These are phyloP conservation scores for Dasypolia templi DNA, from an alignment of 2,888 invertebrate genomes.

Conservation along the genomic window DNA sequence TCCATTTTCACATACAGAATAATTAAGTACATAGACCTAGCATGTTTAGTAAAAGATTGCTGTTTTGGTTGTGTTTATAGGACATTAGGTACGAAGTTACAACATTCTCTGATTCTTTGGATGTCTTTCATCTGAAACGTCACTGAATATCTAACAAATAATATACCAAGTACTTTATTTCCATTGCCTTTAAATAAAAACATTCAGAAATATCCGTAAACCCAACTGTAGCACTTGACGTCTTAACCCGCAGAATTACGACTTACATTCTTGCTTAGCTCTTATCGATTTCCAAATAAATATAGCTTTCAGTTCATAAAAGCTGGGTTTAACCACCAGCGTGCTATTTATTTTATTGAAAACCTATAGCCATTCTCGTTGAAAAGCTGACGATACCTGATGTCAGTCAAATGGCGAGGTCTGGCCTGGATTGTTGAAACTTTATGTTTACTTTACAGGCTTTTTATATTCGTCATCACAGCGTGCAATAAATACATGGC, in stretches of 20 bases:
- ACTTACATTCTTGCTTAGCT: conserved; percentile 16
- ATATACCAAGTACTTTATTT: not conserved
- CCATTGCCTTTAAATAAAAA: conserved; percentile 1
- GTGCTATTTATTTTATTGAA: conserved; percentile 61
- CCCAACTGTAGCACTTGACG: not conserved
- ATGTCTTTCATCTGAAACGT: not conserved
- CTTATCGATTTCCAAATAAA: conserved; percentile 51
- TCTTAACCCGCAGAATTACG: conserved; percentile 25
- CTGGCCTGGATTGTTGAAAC: conserved; percentile 30
- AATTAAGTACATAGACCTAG: not conserved
- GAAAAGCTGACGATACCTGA: conserved; percentile 54
- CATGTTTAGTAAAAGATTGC: not conserved
- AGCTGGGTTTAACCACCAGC: conserved; percentile 42
- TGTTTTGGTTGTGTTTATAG: not conserved
- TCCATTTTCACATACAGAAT: not conserved
- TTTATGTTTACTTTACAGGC: conserved; percentile 38
- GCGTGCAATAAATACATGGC: conserved; percentile 21
- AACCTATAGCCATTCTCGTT: conserved; percentile 54
- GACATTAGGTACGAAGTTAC: too few species aligned
- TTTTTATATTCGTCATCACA: conserved; percentile 36
- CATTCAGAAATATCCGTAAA: not conserved
- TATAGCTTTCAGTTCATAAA: conserved; percentile 56
- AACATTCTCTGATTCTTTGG: not conserved
- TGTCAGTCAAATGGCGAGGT: conserved; percentile 27
- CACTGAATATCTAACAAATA: not conserved